A percentile compares a stretch with the other conserved stretches of the same genome.
phyloP scores from a whole-genome alignment of 2,797 vertebrate species.

The Acanthurus leucopareius region DNA sequence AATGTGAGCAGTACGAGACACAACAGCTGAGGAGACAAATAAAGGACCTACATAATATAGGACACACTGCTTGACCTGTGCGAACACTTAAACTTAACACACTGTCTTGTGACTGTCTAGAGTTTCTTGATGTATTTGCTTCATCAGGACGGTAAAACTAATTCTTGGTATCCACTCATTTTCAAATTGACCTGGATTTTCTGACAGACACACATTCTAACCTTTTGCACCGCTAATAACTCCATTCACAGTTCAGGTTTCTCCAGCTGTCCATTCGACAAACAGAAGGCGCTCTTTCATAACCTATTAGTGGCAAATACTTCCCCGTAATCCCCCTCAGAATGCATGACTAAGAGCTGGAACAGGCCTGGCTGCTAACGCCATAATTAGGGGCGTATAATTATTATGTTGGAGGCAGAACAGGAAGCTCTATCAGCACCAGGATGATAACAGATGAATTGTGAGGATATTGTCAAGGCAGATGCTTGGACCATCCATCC shows the following conservation, averaged over 20 bases:
- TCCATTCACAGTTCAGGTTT: conserved; percentile 69
- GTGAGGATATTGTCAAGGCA: conserved; percentile 55
- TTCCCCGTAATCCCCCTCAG: conserved; percentile 69
- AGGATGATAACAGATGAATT: conserved; percentile 69
- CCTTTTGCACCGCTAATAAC: neutral
- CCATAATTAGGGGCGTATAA: conserved; percentile 73
- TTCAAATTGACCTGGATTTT: conserved; percentile 57
- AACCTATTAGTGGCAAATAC: conserved; percentile 74
- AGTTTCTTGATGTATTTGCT: too few relatives aligned
- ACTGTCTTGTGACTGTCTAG: too few relatives aligned
- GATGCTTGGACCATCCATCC: conserved; percentile 49
- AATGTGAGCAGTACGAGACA: neutral
- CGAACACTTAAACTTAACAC: too few relatives aligned
- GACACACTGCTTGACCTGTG: neutral
- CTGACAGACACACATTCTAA: conserved; percentile 39
- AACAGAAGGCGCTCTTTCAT: conserved; percentile 77
- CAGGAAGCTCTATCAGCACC: conserved; percentile 69
- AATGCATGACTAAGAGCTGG: conserved; percentile 73
- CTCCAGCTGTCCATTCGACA: conserved; percentile 72
- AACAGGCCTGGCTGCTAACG: conserved; percentile 61
- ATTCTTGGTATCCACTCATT: conserved; percentile 37
- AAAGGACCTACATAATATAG: neutral
- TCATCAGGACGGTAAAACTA: too few relatives aligned
- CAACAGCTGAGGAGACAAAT: neutral
- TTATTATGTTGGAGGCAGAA: conserved; percentile 72